phyloP scores from a whole-genome alignment of 1,140 invertebrate species.

The Portunus trituberculatus region DNA sequence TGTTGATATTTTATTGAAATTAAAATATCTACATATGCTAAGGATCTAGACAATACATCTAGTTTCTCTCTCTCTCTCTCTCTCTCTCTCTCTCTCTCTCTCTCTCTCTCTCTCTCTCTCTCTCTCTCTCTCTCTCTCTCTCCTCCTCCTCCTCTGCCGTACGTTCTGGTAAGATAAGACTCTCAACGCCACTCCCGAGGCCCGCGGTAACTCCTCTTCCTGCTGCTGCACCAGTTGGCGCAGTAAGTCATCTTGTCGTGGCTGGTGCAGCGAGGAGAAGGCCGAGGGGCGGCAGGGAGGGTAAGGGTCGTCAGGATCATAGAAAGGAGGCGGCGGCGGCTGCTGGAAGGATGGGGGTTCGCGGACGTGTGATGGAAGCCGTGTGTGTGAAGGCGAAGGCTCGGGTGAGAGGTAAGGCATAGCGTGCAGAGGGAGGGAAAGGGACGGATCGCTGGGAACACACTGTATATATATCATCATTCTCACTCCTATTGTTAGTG shows the following conservation, averaged over 20 bases:
- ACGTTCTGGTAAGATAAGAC: not conserved
- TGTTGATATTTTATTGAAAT: not conserved
- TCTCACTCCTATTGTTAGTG: not conserved
- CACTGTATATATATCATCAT: not conserved
- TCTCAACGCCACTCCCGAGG: not conserved
- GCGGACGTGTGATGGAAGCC: no score
- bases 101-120: slow-evolving; percentile 20
- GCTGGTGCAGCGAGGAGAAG: no score
- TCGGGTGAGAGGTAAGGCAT: not conserved
- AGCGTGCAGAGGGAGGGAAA: not conserved
- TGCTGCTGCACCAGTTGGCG: not conserved
- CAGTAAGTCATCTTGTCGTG: not conserved
- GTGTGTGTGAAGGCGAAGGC: no score
- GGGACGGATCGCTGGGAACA: not conserved
- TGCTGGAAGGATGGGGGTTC: no score
- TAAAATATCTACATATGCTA: not conserved
- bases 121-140: slow-evolving; percentile 20
- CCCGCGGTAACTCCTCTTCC: not conserved
- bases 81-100: slow-evolving; percentile 6
- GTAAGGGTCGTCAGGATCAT: not conserved
- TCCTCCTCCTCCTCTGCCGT: not conserved
- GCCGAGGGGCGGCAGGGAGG: not conserved
- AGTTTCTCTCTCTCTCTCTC: not conserved
- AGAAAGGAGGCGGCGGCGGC: not conserved
- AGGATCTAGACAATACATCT: not conserved